phyloP scores from a whole-genome alignment of 1,140 invertebrate genomes.

The Pseudomyrmex concolor region DNA sequence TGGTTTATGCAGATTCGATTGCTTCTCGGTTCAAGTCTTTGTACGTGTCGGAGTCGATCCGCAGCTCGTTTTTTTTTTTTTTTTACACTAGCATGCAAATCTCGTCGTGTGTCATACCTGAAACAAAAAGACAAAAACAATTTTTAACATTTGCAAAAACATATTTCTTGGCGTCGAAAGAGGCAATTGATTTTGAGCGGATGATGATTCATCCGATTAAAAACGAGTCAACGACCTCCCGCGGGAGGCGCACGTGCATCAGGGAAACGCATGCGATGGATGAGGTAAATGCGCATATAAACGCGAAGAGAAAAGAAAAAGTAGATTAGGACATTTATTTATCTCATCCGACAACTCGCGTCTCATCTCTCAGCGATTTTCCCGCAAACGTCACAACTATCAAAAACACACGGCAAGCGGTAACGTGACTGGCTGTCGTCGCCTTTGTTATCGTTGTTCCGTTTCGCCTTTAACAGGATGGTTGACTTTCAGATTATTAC shows the following conservation, averaged over 20 bases:
- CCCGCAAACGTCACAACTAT: conserved; percentile 1
- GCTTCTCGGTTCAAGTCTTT: neutral
- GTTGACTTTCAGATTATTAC: conserved; percentile 60
- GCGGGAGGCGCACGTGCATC: neutral
- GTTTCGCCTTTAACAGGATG: conserved; percentile 50
- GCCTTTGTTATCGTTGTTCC: conserved; percentile 29
- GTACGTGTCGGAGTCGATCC: neutral
- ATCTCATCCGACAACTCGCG: neutral
- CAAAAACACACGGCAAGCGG: neutral
- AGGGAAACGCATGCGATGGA: neutral
- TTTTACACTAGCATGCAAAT: conserved; percentile 14
- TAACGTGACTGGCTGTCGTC: neutral
- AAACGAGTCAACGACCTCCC: neutral
- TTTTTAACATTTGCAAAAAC: conserved; percentile 19
- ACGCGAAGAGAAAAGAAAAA: no score
- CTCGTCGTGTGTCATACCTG: conserved; percentile 51
- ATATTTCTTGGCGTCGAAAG: neutral
- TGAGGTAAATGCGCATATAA: neutral
- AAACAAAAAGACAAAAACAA: conserved; percentile 36
- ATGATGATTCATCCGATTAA: neutral
- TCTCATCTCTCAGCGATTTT: conserved; percentile 23
- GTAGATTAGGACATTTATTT: neutral
- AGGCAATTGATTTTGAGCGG: neutral
- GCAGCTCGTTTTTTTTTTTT: neutral
- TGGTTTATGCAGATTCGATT: conserved; percentile 30